phyloP scores from a whole-genome alignment of 2,113 vertebrate genomes.

The Rhea pennata region DNA sequence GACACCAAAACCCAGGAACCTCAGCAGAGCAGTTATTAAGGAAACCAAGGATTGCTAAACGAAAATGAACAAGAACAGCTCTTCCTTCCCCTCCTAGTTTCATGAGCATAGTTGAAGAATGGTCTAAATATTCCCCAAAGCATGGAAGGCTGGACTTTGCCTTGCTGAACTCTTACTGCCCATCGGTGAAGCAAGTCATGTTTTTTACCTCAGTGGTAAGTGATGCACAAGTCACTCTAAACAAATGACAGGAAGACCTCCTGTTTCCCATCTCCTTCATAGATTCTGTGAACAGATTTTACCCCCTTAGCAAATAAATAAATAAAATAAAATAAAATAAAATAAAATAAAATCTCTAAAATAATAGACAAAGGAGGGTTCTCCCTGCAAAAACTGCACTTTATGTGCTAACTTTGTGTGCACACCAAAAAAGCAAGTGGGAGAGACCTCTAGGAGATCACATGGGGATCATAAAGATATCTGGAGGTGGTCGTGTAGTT shows the following conservation, averaged over 20 bases:
- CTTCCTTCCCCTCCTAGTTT: not conserved
- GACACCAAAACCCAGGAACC: not conserved
- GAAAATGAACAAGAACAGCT: rapidly evolving
- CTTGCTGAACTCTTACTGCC: not conserved
- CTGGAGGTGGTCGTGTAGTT: not conserved
- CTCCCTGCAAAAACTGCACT: not conserved
- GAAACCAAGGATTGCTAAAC: not conserved
- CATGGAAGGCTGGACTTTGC: rapidly evolving
- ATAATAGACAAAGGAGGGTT: not conserved
- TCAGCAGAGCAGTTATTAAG: not conserved
- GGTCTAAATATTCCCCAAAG: not conserved
- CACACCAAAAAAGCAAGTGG: not conserved
- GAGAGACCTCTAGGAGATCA: not conserved
- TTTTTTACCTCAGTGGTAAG: not conserved
- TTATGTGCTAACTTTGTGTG: not conserved
- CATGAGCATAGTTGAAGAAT: not conserved
- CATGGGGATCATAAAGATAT: not conserved
- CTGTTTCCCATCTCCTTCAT: not conserved
- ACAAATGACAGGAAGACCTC: not conserved
- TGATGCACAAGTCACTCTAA: too few relatives aligned
- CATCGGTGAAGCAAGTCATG: not conserved
- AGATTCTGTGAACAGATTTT: not conserved
- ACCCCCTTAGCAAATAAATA: not conserved
- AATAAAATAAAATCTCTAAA: not conserved
- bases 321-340: too few relatives aligned